Evolutionary conservation across 2,888 invertebrate genomes (phyloP).

Genomic region (Cataglyphis albicans): DNA sequence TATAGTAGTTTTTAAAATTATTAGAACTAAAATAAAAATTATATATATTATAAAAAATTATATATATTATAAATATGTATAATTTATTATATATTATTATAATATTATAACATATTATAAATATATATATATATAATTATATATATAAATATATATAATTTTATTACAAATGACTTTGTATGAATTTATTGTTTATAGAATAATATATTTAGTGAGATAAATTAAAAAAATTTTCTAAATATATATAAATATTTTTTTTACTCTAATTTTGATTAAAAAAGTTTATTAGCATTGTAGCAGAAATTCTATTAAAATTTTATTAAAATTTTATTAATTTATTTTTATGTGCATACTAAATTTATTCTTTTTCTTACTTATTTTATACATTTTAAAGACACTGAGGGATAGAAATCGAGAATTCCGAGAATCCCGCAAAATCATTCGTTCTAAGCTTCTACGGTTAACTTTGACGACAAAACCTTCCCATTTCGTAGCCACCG

Average conservation of each 20-base stretch:
- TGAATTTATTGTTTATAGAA: background rate
- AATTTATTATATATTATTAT: background rate
- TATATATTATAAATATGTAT: background rate
- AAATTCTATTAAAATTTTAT: background rate
- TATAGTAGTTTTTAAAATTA: background rate
- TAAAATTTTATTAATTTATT: too few relatives aligned
- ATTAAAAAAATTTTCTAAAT: background rate
- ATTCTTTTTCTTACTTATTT: background rate
- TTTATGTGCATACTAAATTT: background rate
- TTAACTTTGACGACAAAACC: constrained; percentile 73
- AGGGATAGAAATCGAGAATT: constrained; percentile 15
- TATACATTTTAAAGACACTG: background rate
- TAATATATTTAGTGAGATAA: background rate
- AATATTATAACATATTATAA: too few relatives aligned
- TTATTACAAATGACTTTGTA: background rate
- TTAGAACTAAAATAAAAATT: background rate
- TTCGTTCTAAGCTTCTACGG: constrained; percentile 49
- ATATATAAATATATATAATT: background rate
- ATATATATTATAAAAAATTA: background rate
- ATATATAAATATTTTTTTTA: background rate
- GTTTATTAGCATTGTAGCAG: background rate
- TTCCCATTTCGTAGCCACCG: constrained; percentile 69
- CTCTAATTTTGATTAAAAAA: background rate
- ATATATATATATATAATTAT: too few relatives aligned
- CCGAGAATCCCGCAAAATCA: constrained; percentile 57